Evolutionary conservation across 2,888 invertebrate species (phyloP).

Genomic region (Omphaloscelis lunosa): DNA sequence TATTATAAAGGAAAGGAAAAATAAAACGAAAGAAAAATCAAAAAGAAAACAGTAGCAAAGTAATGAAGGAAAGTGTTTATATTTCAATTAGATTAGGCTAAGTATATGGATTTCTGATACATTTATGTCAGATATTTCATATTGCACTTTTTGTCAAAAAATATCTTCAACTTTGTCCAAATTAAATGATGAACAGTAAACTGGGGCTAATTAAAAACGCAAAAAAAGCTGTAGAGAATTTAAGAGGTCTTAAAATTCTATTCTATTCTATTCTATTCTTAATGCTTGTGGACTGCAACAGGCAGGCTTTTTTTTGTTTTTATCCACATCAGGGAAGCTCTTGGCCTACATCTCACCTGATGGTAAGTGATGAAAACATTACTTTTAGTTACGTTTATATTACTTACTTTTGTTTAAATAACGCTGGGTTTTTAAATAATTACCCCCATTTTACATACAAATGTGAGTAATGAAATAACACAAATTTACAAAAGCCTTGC

Average conservation of each 20-base stretch:
- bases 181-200: slow-evolving; percentile 15
- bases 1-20: slow-evolving; percentile 10
- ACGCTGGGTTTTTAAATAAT: slow-evolving; percentile 17
- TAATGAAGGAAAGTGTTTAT: neutral
- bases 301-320: neutral
- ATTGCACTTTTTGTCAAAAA: neutral
- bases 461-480: slow-evolving; percentile 21
- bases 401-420: neutral
- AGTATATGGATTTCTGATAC: neutral
- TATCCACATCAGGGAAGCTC: no score
- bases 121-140: neutral
- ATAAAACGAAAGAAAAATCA: neutral
- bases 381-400: neutral
- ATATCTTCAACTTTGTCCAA: slow-evolving; percentile 15
- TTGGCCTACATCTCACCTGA: no score
- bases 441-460: slow-evolving; percentile 29
- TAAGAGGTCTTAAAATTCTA: neutral
- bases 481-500: slow-evolving; percentile 52
- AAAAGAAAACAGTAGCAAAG: neutral
- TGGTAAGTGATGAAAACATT: no score
- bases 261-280: no score
- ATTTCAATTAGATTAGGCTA: neutral
- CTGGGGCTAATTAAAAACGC: neutral
- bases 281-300: neutral
- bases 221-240: neutral